Conservation (phyloP, 1,140 invertebrate genomes). For the Drosophila dunni region DNA sequence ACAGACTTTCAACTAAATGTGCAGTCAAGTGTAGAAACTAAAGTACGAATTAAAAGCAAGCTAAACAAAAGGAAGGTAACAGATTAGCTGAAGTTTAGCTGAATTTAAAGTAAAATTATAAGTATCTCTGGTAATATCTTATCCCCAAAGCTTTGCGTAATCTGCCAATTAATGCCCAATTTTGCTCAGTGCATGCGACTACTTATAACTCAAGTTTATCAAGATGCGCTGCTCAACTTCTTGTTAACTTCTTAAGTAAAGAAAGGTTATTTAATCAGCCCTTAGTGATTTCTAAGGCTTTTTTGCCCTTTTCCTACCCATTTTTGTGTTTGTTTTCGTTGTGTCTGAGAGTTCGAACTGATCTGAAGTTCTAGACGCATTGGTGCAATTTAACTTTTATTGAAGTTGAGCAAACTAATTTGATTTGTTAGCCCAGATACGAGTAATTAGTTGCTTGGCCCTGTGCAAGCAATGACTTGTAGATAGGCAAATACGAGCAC, state of each 20-base stretch:
- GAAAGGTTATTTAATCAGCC: not conserved
- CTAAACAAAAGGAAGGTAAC: not conserved
- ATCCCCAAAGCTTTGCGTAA: no score
- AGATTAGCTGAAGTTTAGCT: not conserved
- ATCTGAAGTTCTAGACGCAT: not conserved
- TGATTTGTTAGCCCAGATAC: constrained; percentile 48
- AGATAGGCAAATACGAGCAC: constrained; percentile 5
- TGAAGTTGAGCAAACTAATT: constrained; percentile 48
- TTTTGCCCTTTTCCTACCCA: not conserved
- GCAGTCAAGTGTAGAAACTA: constrained; percentile 1
- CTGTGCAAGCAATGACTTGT: constrained; percentile 1
- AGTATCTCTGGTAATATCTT: no score
- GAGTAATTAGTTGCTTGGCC: constrained; percentile 43
- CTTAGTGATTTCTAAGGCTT: not conserved
- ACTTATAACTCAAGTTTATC: no score
- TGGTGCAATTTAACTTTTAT: constrained; percentile 30
- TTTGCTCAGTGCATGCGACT: no score
- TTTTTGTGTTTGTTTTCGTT: no score
- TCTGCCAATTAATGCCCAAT: no score
- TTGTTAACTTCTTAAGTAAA: not conserved
- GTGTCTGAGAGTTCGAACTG: not conserved
- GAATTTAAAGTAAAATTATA: no score
- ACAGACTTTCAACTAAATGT: not conserved
- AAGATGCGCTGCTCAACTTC: no score
- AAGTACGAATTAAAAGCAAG: not conserved